Conservation (phyloP, 2,113 vertebrate species). For the Neolamprologus cancellatus region DNA sequence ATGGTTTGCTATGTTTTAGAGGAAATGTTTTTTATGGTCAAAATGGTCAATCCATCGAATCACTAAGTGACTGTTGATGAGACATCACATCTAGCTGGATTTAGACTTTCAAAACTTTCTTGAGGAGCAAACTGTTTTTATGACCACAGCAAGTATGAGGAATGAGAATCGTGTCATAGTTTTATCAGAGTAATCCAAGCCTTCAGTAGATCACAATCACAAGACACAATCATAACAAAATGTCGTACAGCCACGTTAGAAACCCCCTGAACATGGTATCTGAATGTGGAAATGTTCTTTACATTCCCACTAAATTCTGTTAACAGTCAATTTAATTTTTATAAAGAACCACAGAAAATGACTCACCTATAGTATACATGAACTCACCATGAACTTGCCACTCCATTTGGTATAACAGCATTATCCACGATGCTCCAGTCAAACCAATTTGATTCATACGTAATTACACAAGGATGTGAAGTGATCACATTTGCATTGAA, state of each 20-base stretch:
- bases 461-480: constrained; percentile 17
- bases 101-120: not conserved
- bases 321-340: not conserved
- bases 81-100: not conserved
- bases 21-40: not conserved
- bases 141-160: not conserved
- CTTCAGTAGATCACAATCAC: not conserved
- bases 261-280: not conserved
- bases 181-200: not conserved
- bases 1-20: not conserved
- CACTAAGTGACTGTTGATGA: not conserved
- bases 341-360: not conserved
- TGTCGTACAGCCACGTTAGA: not conserved
- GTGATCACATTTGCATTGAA: constrained; percentile 40
- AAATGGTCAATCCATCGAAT: not conserved
- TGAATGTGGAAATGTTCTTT: not conserved
- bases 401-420: constrained; percentile 1
- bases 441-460: constrained; percentile 5
- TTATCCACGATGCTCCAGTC: not conserved
- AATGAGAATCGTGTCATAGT: not conserved
- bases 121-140: not conserved
- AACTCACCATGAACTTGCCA: not conserved
- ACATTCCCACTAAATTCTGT: not conserved
- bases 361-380: not conserved
- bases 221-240: not conserved